Evolutionary conservation across 2,888 invertebrate species (phyloP).

Genomic region (Didymodactylos carnosus): DNA sequence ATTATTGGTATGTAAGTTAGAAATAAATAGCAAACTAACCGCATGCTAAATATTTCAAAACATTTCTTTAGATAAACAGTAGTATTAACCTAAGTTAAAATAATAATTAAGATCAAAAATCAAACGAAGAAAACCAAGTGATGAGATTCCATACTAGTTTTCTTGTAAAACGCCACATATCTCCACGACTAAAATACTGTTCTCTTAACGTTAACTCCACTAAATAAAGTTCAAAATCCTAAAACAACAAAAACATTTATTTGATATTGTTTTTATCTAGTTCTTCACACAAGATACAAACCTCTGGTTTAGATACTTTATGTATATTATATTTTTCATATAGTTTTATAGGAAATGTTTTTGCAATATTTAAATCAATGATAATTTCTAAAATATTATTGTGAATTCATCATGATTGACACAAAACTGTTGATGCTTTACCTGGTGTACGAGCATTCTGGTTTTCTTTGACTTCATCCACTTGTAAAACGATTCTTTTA

Average conservation of each 20-base stretch:
- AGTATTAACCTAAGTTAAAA: neutral
- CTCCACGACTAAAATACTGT: slow-evolving; percentile 86
- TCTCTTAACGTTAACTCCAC: slow-evolving; percentile 91
- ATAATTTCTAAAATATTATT: neutral
- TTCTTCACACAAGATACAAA: neutral
- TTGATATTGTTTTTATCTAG: neutral
- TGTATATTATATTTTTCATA: neutral
- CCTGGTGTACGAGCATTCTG: neutral
- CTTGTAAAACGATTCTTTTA: neutral
- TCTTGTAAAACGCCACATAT: slow-evolving; percentile 71
- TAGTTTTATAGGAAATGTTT: neutral
- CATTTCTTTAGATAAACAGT: neutral
- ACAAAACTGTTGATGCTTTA: neutral
- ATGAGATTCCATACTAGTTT: neutral
- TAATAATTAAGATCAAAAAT: too few relatives aligned
- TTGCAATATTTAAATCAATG: neutral
- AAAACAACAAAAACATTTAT: neutral
- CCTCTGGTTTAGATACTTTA: neutral
- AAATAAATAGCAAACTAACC: too few relatives aligned
- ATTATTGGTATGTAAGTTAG: too few relatives aligned
- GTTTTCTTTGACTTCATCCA: neutral
- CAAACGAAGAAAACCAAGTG: too few relatives aligned
- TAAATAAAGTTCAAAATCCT: slow-evolving; percentile 45
- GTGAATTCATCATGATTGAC: neutral
- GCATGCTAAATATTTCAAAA: neutral